These are phyloP conservation scores for Fabriciana adippe DNA, from an alignment of 2,888 invertebrate species.

Conservation along the genomic window DNA sequence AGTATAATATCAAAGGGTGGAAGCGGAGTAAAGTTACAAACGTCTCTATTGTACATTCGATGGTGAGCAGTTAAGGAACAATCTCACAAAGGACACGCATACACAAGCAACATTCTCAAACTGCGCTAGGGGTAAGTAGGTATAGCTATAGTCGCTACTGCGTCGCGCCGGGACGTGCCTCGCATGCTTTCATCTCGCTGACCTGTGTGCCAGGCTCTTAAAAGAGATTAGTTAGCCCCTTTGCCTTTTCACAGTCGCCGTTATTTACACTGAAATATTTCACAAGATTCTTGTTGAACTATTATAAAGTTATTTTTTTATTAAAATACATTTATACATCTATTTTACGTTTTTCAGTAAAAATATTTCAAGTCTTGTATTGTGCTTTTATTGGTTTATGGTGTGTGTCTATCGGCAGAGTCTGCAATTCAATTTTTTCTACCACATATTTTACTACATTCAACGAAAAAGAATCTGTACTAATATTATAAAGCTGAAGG, in stretches of 20 bases:
- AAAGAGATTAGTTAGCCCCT: slow-evolving; percentile 18
- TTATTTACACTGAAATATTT: not conserved
- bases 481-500: too few relatives aligned
- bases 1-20: slow-evolving; percentile 4
- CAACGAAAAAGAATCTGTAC: too few relatives aligned
- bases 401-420: too few relatives aligned
- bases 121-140: slow-evolving; percentile 16
- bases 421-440: too few relatives aligned
- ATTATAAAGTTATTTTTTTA: too few relatives aligned
- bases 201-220: slow-evolving; percentile 21
- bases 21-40: slow-evolving; percentile 15
- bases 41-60: slow-evolving; percentile 9
- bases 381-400: too few relatives aligned
- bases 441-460: too few relatives aligned
- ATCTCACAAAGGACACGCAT: slow-evolving; percentile 26
- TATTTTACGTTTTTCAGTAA: too few relatives aligned
- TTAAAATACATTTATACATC: too few relatives aligned
- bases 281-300: too few relatives aligned
- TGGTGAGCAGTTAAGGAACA: slow-evolving; percentile 23
- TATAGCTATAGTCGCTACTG: slow-evolving; percentile 21
- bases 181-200: slow-evolving; percentile 31
- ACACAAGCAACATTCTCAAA: slow-evolving; percentile 29
- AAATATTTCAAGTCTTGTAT: too few relatives aligned
- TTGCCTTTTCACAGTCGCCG: slow-evolving; percentile 12
- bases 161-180: slow-evolving; percentile 37